Evolutionary conservation across 2,797 vertebrate species (phyloP).

Genomic region (Cossypha dichroa): DNA sequence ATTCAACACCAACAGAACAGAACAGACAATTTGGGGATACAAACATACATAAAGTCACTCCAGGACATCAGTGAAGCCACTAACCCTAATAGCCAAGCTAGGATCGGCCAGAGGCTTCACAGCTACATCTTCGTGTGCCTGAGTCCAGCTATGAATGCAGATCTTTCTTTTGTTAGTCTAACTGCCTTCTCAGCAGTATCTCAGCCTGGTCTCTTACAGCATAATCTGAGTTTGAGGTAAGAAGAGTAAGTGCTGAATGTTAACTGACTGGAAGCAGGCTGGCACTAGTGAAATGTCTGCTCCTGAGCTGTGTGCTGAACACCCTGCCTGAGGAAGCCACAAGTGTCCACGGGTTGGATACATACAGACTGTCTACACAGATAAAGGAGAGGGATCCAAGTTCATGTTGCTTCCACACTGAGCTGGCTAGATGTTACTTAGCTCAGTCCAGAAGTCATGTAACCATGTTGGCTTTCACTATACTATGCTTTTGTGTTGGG

Average conservation of each 20-base stretch:
- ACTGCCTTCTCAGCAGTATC: constrained; percentile 15
- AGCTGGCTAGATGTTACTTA: not conserved
- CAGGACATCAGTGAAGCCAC: no score
- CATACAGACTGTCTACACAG: not conserved
- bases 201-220: not conserved
- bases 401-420: not conserved
- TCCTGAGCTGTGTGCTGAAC: not conserved
- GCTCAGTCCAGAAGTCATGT: not conserved
- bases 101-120: no score
- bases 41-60: no score
- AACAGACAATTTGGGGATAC: no score
- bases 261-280: not conserved
- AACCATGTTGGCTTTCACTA: not conserved
- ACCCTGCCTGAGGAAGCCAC: not conserved
- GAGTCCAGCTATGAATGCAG: not conserved
- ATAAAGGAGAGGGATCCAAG: not conserved
- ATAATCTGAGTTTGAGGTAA: not conserved
- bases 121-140: not conserved
- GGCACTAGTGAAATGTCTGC: not conserved
- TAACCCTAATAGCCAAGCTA: no score
- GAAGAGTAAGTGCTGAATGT: not conserved
- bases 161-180: constrained; percentile 11
- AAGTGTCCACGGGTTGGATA: not conserved
- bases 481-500: not conserved
- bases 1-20: no score